Evolutionary conservation across 2,888 invertebrate species (phyloP).

Genomic region (Cheilosia soror): DNA sequence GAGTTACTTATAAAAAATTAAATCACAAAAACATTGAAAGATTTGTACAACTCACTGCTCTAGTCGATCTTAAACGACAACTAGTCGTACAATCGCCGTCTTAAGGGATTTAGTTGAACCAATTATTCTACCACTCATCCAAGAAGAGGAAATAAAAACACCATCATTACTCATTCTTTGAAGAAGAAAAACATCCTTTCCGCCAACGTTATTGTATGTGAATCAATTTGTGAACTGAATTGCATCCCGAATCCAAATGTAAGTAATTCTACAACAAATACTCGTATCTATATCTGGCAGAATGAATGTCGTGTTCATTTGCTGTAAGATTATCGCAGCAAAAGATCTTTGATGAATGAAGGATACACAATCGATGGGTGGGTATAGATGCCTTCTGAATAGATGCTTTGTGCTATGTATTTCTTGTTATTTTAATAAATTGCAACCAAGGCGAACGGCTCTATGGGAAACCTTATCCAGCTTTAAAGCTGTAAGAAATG

Average conservation of each 20-base stretch:
- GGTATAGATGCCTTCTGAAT: no score
- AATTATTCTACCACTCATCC: constrained; percentile 10
- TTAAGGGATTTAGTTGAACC: constrained; percentile 20
- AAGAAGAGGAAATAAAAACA: constrained; percentile 1
- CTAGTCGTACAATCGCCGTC: background rate
- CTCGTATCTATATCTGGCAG: background rate
- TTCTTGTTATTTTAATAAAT: constrained; percentile 6
- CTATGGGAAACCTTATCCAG: constrained; percentile 1
- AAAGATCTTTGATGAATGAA: constrained; percentile 21
- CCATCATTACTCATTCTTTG: constrained; percentile 12
- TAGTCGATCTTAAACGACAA: no score
- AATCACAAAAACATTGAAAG: no score
- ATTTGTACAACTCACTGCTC: no score
- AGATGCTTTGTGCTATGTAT: background rate
- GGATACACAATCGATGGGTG: constrained; percentile 8
- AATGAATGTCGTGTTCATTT: constrained; percentile 3
- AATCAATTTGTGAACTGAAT: constrained; percentile 24
- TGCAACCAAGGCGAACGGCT: constrained; percentile 8
- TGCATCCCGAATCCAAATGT: constrained; percentile 19
- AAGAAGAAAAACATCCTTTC: background rate
- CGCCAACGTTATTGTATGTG: constrained; percentile 1
- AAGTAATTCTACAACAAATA: constrained; percentile 22
- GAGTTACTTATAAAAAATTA: no score
- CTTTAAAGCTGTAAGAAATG: constrained; percentile 15
- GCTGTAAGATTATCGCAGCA: constrained; percentile 32